A percentile compares a stretch with the other conserved stretches of the same genome.
phyloP scores from a whole-genome alignment of 1,140 invertebrate genomes.

The Dryas iulia region DNA sequence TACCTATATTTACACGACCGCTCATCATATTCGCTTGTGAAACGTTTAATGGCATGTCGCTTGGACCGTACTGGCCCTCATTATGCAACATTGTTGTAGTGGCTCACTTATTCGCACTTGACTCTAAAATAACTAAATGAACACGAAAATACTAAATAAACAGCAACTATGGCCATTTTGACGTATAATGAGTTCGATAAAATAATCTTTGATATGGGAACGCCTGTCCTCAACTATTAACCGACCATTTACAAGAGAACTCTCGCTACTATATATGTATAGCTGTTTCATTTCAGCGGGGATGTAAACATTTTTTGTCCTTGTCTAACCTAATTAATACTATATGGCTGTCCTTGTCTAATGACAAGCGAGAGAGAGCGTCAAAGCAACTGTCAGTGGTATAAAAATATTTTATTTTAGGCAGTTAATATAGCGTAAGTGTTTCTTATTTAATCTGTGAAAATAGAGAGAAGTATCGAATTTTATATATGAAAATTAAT shows the following conservation, averaged over 20 bases:
- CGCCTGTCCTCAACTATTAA: conserved; percentile 25
- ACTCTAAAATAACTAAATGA: conserved; percentile 36
- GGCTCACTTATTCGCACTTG: conserved; percentile 30
- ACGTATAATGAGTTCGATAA: conserved; percentile 32
- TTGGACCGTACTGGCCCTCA: conserved; percentile 59
- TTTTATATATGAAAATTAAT: not conserved
- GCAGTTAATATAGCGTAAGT: not conserved
- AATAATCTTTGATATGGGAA: conserved; percentile 25
- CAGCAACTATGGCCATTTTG: conserved; percentile 61
- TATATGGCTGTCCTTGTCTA: conserved; percentile 2
- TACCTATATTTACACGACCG: conserved; percentile 48
- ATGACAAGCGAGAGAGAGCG: not conserved
- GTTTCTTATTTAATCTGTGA: not conserved
- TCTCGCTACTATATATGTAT: not conserved
- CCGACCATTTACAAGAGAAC: not conserved
- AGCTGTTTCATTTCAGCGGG: not conserved
- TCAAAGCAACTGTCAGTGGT: not conserved
- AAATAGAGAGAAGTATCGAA: not conserved
- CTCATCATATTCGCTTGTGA: conserved; percentile 53
- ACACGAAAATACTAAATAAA: conserved; percentile 52
- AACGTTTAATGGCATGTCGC: conserved; percentile 56
- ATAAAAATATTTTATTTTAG: conserved; percentile 3
- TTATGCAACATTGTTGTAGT: conserved; percentile 67
- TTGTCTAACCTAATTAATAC: not conserved
- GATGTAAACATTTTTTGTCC: conserved; percentile 16